A percentile compares a stretch with the other conserved stretches of the same genome.
Evolutionary conservation across 2,797 vertebrate species (phyloP).

Genomic region (Muscicapa comitata): DNA sequence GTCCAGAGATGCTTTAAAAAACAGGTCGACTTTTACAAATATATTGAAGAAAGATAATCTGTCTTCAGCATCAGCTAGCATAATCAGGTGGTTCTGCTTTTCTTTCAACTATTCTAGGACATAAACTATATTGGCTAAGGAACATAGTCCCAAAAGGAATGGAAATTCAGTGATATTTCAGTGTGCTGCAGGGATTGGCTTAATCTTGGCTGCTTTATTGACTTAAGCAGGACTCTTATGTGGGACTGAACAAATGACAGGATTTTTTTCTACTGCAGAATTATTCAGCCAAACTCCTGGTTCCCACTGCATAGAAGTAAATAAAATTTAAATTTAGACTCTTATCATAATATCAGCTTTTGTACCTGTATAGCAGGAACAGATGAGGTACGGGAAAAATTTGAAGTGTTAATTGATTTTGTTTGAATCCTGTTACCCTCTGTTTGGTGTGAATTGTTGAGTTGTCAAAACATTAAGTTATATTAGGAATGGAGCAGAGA

Average conservation of each 20-base stretch:
- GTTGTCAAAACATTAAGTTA: constrained; percentile 33
- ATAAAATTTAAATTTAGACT: constrained; percentile 25
- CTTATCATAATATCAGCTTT: neutral
- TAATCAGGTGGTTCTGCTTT: neutral
- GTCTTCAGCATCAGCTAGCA: neutral
- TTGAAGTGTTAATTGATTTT: constrained; percentile 60
- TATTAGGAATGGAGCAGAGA: neutral
- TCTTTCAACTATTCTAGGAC: neutral
- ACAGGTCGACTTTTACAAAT: neutral
- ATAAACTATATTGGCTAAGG: neutral
- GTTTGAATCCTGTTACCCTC: constrained; percentile 40
- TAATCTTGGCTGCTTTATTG: neutral
- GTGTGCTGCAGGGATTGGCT: neutral
- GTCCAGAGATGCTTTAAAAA: neutral
- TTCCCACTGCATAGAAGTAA: neutral
- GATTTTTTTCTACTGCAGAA: neutral
- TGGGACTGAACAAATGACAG: neutral
- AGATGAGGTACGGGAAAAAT: constrained; percentile 42
- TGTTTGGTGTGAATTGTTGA: constrained; percentile 33
- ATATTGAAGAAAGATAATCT: neutral
- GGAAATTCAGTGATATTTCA: neutral
- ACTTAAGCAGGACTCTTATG: neutral
- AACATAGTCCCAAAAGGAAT: neutral
- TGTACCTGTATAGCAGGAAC: neutral
- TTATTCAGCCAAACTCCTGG: neutral